Evolutionary conservation across 2,797 vertebrate species (phyloP), one percentile per base, ranked within the genome.

Genomic region (Pelobates cultripes): DNA sequence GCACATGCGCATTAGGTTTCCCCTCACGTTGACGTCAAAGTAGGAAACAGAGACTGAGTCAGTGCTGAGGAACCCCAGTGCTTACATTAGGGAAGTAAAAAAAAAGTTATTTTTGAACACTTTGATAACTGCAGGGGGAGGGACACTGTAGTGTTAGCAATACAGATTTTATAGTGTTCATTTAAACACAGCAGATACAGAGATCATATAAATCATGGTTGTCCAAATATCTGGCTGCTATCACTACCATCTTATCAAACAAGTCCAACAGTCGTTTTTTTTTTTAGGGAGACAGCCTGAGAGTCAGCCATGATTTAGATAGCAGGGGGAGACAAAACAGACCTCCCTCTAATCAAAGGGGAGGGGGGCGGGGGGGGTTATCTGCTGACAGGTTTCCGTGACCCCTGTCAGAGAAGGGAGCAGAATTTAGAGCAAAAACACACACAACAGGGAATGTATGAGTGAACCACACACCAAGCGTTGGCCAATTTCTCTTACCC

Each of bases 391-490:
- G 68, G 77, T 44, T 51, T 75, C 6, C 66, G 3, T 80, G 79
- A 80, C 79, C 79, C 66, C 79, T 80, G 71, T 80, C 79, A 75
- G 47, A 66, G 72, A 64, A 69, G 41, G 60, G 8, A 75, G 45
- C 42, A 80, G 72, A n/a, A 43, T 75, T 69, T 45, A 68, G 72
- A 75, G 51, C 55, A 41, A 75, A 75, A 80, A 60, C 79, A 80
- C 53, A 72, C 79, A 73, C 60, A 51, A 10, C 47, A 28, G 28
- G 28, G 13, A 43, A 51, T 72, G 15, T 41, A 28, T 63, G 53
- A 71, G n/a, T 73, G 71, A 51, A 51, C 78, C 78, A 74, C 78
- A 74, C 71, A 74, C 28, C 28, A 28, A 28, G 28, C 28, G 28
- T 28, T 28, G 28, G 28, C 28, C 28, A 28, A 28, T 28, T 28